Evolutionary conservation across 1,140 invertebrate genomes (phyloP), one percentile per base, ranked within the genome.

Genomic region (Euwallacea similis): DNA sequence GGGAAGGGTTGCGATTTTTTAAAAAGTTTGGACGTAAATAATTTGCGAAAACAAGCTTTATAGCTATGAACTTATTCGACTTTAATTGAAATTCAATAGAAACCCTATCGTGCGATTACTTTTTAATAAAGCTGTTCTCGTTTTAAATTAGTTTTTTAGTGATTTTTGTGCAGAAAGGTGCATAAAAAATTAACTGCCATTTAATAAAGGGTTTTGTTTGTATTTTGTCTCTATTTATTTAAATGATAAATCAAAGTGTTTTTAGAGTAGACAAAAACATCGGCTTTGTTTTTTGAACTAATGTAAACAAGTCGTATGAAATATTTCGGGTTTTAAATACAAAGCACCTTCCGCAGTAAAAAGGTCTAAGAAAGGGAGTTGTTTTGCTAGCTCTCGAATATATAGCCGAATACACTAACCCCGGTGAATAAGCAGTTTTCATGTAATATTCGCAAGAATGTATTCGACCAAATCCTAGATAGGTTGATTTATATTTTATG

Each of bases 401-500:
- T 63, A 70, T 70, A 56, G 65, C 42, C 53, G 65, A 53, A 58
- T 67, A 54, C 58, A 63, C 59, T 47, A 70, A 70, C 60, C 54
- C 53, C 62, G 15, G 46, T 46, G 62, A 64, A 71, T 71, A 71
- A 71, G 62, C 69, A 65, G 58, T 71, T 66, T 66, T 64, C 61
- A 9, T 53, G 61, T 66, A 71, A 64, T 71, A 71, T 71, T 71
- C 46, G 15, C 43, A 65, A 47, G 69, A 65, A 71, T 71, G 64
- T 71, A 71, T 71, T 47, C 50, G 55, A 71, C 61, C 62, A 65
- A 71, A 65, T 65, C 54, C 61, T 16, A 65, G 69, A 65, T 71
- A 71, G 61, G 69, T 71, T 71, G 61, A 71, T 65, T 71, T 71
- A 71, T 71, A 65, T 47, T 71, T 65, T 65, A 66, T 56, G 61